Evolutionary conservation across 2,113 vertebrate species (phyloP).

Genomic region (Anser cygnoides): DNA sequence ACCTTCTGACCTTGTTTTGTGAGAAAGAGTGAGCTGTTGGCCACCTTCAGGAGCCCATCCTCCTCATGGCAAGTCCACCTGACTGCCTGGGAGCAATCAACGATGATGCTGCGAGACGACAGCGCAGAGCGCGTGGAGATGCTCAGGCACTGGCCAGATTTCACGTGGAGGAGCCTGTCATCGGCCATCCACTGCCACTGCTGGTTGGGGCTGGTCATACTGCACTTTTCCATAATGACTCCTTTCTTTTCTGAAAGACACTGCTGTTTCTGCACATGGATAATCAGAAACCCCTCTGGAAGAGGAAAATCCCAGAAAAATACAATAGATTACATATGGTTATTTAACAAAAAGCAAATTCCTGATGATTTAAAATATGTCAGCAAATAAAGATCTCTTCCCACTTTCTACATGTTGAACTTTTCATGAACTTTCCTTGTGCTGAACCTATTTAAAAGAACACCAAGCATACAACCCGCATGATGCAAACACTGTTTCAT

Average conservation of each 20-base stretch:
- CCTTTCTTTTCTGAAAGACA: conserved; percentile 76
- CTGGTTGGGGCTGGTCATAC: conserved; percentile 74
- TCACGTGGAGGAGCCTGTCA: conserved; percentile 77
- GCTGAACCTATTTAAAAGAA: not conserved
- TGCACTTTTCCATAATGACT: conserved; percentile 79
- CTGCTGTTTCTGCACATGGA: conserved; percentile 76
- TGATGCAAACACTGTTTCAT: not conserved
- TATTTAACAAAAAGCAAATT: not conserved
- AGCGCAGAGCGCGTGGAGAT: conserved; percentile 57
- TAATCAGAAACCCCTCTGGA: conserved; percentile 87
- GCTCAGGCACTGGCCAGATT: conserved; percentile 79
- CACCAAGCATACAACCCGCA: accelerated
- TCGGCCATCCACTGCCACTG: conserved; percentile 84
- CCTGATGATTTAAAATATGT: not conserved
- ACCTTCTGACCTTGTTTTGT: conserved; percentile 80
- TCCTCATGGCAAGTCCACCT: conserved; percentile 82
- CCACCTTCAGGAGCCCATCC: conserved; percentile 78
- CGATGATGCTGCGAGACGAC: conserved; percentile 65
- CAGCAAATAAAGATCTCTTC: not conserved
- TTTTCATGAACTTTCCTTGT: not conserved
- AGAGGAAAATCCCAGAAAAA: conserved; percentile 64
- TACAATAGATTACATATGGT: not conserved
- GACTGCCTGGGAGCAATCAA: conserved; percentile 77
- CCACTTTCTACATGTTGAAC: not conserved
- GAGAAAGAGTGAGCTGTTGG: conserved; percentile 81